Percentiles rank a stretch among this genome's conserved stretches.
Conservation (phyloP, 2,888 invertebrate genomes). For the Stenodera caucasica region DNA sequence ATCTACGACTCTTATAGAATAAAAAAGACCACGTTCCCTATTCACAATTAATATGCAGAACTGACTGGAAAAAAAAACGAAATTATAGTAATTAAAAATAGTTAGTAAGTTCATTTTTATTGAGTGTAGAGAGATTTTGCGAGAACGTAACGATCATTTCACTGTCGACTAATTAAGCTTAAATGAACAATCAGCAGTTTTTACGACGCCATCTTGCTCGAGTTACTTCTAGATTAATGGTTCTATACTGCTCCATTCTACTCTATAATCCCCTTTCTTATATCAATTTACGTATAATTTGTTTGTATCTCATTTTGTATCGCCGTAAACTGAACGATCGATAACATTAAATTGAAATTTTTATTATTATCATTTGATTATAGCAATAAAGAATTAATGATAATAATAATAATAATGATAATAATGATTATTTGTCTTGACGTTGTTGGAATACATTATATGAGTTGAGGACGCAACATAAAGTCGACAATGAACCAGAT, state of each 20-base stretch:
- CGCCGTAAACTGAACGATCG: neutral
- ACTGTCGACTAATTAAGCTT: slow-evolving; percentile 54
- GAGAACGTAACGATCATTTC: slow-evolving; percentile 48
- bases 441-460: no score
- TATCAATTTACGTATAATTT: slow-evolving; percentile 42
- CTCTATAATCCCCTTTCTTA: slow-evolving; percentile 41
- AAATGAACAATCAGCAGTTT: slow-evolving; percentile 56
- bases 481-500: slow-evolving; percentile 37
- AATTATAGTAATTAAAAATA: no score
- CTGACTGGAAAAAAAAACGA: no score
- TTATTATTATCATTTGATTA: no score
- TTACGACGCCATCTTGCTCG: slow-evolving; percentile 53
- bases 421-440: no score
- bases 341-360: neutral
- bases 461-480: slow-evolving; percentile 24
- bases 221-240: slow-evolving; percentile 53
- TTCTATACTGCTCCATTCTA: slow-evolving; percentile 42
- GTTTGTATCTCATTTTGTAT: slow-evolving; percentile 39
- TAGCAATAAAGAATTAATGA: no score
- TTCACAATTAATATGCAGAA: no score
- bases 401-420: no score
- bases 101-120: no score
- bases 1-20: slow-evolving; percentile 18
- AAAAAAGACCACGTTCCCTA: slow-evolving; percentile 18
- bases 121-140: neutral